Evolutionary conservation across 1,140 invertebrate genomes (phyloP).

Genomic region (Goniozus legneri): DNA sequence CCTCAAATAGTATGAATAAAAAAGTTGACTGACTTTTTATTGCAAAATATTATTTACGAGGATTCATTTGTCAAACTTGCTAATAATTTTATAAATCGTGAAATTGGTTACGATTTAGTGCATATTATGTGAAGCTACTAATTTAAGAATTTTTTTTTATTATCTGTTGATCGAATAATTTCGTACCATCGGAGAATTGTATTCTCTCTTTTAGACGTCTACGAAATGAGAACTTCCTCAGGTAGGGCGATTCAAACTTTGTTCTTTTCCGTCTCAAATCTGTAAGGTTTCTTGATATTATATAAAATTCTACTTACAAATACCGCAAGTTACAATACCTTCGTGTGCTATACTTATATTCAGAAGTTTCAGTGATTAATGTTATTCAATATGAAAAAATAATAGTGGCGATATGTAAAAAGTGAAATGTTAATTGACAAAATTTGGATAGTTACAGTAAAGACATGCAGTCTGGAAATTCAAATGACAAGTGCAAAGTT

Average conservation of each 20-base stretch:
- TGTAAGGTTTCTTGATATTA: conserved; percentile 35
- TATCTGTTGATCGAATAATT: conserved; percentile 22
- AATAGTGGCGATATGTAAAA: too few relatives aligned
- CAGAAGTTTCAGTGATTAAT: too few relatives aligned
- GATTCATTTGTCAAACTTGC: too few relatives aligned
- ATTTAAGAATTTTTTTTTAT: conserved; percentile 6
- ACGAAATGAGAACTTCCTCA: conserved; percentile 38
- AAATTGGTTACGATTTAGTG: too few relatives aligned
- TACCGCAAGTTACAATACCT: too few relatives aligned
- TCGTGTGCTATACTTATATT: too few relatives aligned
- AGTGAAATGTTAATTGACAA: too few relatives aligned
- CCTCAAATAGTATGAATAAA: not conserved
- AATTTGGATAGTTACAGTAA: too few relatives aligned
- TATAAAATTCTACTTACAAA: conserved; percentile 2
- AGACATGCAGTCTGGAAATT: too few relatives aligned
- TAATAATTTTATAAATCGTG: too few relatives aligned
- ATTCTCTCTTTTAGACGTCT: conserved; percentile 41
- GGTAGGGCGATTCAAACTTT: conserved; percentile 43
- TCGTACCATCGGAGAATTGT: conserved; percentile 44
- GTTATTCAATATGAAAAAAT: too few relatives aligned
- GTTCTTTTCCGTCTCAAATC: conserved; percentile 47
- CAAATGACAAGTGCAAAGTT: too few relatives aligned
- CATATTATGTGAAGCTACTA: conserved; percentile 14
- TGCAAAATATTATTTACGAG: conserved; percentile 33
- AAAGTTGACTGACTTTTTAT: not conserved